phyloP scores from a whole-genome alignment of 2,113 vertebrate genomes.

The Elephas maximus region DNA sequence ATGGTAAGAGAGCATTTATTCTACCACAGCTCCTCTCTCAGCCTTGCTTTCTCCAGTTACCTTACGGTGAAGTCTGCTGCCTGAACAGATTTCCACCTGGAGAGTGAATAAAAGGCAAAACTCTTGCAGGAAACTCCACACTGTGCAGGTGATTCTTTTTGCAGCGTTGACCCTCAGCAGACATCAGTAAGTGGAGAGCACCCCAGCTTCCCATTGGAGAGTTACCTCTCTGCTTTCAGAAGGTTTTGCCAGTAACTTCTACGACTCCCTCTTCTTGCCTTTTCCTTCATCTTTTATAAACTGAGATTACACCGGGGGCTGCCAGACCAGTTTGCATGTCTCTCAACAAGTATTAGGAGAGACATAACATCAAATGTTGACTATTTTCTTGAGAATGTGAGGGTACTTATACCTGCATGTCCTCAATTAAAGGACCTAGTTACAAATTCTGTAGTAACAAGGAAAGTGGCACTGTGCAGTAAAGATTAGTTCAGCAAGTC shows the following conservation, averaged over 20 bases:
- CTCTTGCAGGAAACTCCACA: not conserved
- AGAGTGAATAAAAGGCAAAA: not conserved
- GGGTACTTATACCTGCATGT: not conserved
- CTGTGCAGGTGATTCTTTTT: not conserved
- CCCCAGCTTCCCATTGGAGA: not conserved
- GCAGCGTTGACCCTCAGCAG: not conserved
- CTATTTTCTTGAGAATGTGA: constrained; percentile 10
- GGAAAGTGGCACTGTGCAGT: not conserved
- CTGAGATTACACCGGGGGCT: not conserved
- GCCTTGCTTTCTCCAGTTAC: not conserved
- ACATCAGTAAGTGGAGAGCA: not conserved
- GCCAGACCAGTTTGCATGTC: not conserved
- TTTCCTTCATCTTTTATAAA: not conserved
- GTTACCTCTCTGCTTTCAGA: not conserved
- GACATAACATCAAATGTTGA: not conserved
- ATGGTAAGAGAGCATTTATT: not conserved
- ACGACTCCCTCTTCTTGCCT: not conserved
- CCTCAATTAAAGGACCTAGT: not conserved
- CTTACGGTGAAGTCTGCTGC: not conserved
- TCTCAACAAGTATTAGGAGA: not conserved
- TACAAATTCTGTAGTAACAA: not conserved
- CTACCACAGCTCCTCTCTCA: not conserved
- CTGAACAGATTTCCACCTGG: not conserved
- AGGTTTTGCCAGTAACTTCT: not conserved
- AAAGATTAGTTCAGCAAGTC: not conserved